phyloP scores from a whole-genome alignment of 2,797 vertebrate genomes.

The Lagorchestes hirsutus region DNA sequence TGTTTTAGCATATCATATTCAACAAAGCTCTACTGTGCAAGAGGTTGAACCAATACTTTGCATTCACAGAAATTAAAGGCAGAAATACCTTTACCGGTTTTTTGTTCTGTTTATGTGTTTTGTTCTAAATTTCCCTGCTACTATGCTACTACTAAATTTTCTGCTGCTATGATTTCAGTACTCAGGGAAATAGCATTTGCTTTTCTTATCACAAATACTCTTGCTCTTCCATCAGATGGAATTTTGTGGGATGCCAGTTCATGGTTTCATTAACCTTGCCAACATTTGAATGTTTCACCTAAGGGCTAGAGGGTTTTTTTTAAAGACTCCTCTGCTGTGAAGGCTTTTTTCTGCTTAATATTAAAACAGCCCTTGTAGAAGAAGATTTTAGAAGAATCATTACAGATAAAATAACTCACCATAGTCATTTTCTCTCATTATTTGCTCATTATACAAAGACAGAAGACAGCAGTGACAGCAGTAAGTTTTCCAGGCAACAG shows the following conservation, averaged over 20 bases:
- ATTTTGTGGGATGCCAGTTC: not conserved
- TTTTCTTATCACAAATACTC: not conserved
- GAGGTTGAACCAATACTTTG: not conserved
- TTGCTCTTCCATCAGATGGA: not conserved
- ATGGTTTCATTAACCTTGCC: not conserved
- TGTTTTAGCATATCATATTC: not conserved
- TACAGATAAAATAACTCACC: not conserved
- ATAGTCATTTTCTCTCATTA: not conserved
- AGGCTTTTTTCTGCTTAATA: not conserved
- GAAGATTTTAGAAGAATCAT: not conserved
- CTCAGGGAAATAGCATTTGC: not conserved
- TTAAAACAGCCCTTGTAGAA: not conserved
- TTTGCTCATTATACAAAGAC: not conserved
- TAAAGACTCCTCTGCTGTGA: not conserved
- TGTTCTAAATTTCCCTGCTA: not conserved
- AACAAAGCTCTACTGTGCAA: not conserved
- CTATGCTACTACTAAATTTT: too few relatives aligned
- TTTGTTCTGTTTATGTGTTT: constrained; percentile 10
- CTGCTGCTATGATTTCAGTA: not conserved
- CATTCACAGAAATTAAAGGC: not conserved
- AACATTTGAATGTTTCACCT: not conserved
- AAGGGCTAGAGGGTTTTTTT: not conserved
- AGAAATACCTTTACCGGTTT: not conserved
- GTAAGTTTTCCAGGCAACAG: not conserved
- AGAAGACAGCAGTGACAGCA: not conserved